Conservation (phyloP, 2,888 invertebrate genomes). For the Elysia crispata region DNA sequence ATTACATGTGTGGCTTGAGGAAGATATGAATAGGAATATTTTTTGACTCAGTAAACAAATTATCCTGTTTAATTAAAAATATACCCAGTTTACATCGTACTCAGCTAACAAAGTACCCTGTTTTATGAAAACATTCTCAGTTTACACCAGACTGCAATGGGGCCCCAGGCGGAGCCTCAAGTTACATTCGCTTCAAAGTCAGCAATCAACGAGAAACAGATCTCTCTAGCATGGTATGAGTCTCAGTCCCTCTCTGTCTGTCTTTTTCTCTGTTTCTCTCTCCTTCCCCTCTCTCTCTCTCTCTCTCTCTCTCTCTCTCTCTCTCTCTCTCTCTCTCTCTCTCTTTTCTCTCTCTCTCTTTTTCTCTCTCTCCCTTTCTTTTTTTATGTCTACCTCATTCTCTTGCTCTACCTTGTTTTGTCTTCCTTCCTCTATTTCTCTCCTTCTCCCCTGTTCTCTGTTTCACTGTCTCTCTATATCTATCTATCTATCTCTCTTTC, state of each 20-base stretch:
- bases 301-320: conserved; percentile 6
- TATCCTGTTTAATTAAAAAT: too few relatives aligned
- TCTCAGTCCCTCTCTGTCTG: conserved; percentile 34
- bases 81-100: too few relatives aligned
- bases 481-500: conserved; percentile 2
- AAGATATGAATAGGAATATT: too few relatives aligned
- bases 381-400: not conserved
- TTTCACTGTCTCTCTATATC: not conserved
- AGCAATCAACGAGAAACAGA: conserved; percentile 48
- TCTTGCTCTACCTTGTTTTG: not conserved
- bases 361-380: not conserved
- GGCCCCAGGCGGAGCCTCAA: conserved; percentile 40
- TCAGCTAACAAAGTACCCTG: too few relatives aligned
- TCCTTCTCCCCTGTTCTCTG: not conserved
- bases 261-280: conserved; percentile 11
- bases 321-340: not conserved
- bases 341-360: not conserved
- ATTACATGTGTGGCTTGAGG: too few relatives aligned
- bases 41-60: too few relatives aligned
- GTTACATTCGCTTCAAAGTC: conserved; percentile 52
- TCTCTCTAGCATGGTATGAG: not conserved
- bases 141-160: conserved; percentile 53
- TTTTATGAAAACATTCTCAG: conserved; percentile 36
- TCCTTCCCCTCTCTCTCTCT: conserved; percentile 5
- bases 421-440: not conserved